Conservation (phyloP, 2,113 vertebrate species). For the Apus apus region DNA sequence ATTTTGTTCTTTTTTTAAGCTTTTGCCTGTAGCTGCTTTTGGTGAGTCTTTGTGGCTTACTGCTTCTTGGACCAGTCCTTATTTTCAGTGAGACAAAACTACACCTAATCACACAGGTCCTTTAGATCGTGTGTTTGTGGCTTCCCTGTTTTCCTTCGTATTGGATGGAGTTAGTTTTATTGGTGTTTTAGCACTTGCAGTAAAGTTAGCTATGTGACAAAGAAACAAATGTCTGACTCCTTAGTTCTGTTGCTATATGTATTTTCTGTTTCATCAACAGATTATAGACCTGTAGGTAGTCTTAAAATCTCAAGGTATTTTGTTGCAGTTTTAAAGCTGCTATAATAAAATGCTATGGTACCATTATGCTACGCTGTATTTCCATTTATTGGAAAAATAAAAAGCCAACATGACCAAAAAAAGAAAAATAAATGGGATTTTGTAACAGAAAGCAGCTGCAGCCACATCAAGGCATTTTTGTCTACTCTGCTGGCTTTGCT, state of each 20-base stretch:
- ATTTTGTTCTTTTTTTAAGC: not conserved
- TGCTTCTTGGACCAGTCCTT: not conserved
- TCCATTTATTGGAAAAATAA: not conserved
- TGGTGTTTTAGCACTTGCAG: not conserved
- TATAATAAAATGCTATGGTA: not conserved
- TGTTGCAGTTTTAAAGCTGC: not conserved
- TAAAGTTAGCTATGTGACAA: not conserved
- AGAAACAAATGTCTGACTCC: not conserved
- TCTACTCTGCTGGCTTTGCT: conserved; percentile 41
- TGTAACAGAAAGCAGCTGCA: conserved; percentile 65
- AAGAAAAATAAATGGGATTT: not conserved
- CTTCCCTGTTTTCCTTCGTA: not conserved
- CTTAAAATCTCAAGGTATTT: not conserved
- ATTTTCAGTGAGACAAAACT: not conserved
- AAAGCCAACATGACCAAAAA: not conserved
- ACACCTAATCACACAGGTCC: not conserved
- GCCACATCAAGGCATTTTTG: conserved; percentile 72
- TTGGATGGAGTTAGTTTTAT: not conserved
- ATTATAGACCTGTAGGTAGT: not conserved
- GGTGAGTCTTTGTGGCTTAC: not conserved
- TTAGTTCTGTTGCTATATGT: not conserved
- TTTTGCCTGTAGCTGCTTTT: not conserved
- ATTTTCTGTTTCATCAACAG: not conserved
- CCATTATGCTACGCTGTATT: not conserved
- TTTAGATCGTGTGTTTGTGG: not conserved